A percentile compares a stretch with the other conserved stretches of the same genome.
Evolutionary conservation across 2,113 vertebrate species (phyloP).

Genomic region (Ameiurus melas): DNA sequence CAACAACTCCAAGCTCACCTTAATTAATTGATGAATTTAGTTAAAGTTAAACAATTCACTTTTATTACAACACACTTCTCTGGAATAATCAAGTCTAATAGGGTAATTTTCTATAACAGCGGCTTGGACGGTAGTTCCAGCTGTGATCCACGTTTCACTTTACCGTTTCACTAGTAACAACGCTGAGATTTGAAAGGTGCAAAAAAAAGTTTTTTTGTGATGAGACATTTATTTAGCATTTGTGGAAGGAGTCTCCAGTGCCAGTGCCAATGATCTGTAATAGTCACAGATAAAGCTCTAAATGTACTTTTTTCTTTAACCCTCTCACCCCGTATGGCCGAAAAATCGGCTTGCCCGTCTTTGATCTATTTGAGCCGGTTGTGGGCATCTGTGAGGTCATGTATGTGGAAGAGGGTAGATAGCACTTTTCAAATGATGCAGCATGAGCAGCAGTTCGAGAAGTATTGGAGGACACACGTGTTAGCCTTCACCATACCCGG

Average conservation of each 20-base stretch:
- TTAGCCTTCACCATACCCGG: neutral
- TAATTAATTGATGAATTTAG: neutral
- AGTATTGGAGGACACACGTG: neutral
- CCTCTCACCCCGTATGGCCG: no score
- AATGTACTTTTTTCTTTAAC: neutral
- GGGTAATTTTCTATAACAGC: neutral
- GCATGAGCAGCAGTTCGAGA: neutral
- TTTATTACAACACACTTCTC: neutral
- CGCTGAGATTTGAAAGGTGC: neutral
- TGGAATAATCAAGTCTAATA: neutral
- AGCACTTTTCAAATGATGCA: neutral
- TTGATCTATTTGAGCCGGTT: no score
- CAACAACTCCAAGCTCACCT: conserved; percentile 4
- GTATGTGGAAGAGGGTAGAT: neutral
- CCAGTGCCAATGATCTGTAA: neutral
- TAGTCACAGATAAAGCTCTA: neutral
- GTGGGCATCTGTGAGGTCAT: neutral
- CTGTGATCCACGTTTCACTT: neutral
- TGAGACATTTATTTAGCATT: neutral
- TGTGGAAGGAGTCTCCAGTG: neutral
- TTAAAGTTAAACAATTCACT: neutral
- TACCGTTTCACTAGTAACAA: neutral
- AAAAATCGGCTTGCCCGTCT: no score
- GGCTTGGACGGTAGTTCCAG: neutral
- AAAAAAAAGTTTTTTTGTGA: neutral